A percentile compares a stretch with the other conserved stretches of the same genome.
Conservation (phyloP, 1,140 invertebrate species). For the Araneus ventricosus region DNA sequence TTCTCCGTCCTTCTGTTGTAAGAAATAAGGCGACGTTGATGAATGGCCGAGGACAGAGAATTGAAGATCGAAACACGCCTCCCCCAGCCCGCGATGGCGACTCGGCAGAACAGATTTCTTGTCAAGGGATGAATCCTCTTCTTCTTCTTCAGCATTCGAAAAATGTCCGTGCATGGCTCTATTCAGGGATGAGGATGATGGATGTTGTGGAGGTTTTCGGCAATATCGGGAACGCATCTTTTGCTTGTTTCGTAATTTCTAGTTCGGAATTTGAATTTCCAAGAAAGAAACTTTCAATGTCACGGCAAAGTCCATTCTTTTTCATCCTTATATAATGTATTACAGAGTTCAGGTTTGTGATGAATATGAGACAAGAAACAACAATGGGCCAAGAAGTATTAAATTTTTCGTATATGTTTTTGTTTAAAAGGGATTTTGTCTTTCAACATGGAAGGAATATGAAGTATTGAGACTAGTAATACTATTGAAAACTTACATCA, state of each 20-base stretch:
- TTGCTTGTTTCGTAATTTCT: background rate
- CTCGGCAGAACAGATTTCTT: conserved; percentile 12
- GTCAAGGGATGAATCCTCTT: background rate
- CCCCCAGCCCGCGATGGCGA: background rate
- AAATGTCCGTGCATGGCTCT: background rate
- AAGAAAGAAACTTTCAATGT: background rate
- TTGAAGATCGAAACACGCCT: conserved; percentile 29
- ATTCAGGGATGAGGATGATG: background rate
- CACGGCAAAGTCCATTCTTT: no score
- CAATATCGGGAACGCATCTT: background rate
- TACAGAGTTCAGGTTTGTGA: no score
- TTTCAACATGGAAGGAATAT: no score
- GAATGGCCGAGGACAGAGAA: background rate
- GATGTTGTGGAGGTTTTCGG: background rate
- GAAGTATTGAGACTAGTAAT: no score
- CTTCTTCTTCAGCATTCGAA: background rate
- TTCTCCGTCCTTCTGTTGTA: no score
- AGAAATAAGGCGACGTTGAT: background rate
- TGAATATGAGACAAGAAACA: no score
- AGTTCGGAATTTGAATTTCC: background rate
- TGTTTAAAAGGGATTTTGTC: no score
- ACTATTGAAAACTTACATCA: no score
- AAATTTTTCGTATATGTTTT: no score
- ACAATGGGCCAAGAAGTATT: no score
- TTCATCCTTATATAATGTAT: no score